phyloP scores from a whole-genome alignment of 1,140 invertebrate genomes.

The Ctenoplectra terminalis region DNA sequence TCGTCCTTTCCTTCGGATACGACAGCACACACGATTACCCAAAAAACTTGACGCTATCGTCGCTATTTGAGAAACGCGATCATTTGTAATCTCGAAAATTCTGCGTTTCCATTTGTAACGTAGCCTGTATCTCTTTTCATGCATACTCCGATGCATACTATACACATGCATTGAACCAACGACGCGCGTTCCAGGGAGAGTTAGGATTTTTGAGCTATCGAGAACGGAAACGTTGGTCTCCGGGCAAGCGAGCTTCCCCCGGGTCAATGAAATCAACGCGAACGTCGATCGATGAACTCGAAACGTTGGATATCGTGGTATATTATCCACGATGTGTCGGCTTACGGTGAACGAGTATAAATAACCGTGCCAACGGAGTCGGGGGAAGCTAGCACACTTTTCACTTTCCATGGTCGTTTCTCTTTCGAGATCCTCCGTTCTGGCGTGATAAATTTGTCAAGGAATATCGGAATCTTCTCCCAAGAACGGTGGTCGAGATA shows the following conservation, averaged over 20 bases:
- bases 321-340: not conserved
- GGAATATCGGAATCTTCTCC: not conserved
- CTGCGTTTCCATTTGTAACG: not conserved
- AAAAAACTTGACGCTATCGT: too few relatives aligned
- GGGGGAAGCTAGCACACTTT: conserved; percentile 14
- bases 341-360: conserved; percentile 5
- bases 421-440: conserved; percentile 16
- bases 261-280: conserved; percentile 33
- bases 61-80: too few relatives aligned
- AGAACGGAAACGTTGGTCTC: not conserved
- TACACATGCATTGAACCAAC: conserved; percentile 41
- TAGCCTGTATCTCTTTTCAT: not conserved
- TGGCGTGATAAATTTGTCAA: not conserved
- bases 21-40: not conserved
- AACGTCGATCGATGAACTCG: conserved; percentile 40
- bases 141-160: conserved; percentile 18
- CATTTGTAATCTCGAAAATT: too few relatives aligned
- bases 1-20: not conserved
- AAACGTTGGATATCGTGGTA: conserved; percentile 6
- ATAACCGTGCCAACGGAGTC: not conserved
- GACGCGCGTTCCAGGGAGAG: conserved; percentile 24
- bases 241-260: not conserved
- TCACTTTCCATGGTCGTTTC: conserved; percentile 36
- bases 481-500: conserved; percentile 4
- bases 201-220: not conserved